Base-by-base conservation (phyloP, 2,113 vertebrate species). In the Tragelaphus scriptus region DNA sequence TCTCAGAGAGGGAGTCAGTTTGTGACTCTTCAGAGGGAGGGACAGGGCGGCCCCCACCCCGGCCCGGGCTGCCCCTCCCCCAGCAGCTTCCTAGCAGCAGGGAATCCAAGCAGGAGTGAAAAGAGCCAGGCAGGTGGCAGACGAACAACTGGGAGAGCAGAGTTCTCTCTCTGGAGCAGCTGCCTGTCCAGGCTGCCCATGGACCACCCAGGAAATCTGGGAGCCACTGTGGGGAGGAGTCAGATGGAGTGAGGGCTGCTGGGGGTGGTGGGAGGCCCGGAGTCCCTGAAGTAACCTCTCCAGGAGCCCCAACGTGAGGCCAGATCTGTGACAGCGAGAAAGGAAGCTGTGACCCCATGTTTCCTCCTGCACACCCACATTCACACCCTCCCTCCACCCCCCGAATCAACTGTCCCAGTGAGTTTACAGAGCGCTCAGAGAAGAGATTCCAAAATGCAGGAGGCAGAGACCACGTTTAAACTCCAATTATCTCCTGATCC, bases 171-270 rank as follows among this genome's bases (percentile, higher is more conserved):
- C 94, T 85, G 96, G 98, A 98, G 97, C 97, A 97, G 96, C 98
- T 92, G 97, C 96, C 98, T 98, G 98, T 99, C 98, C 99, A 98
- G 96, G 98, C 98, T 97, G 97, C 98, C 99, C 98, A 98, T 98
- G 98, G 99, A 99, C 99, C 99, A 99, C 98, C 98, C 99, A 99
- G 98, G 98, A 98, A 99, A 99, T 94, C 98, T 98, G 98, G 97
- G 98, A 98, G 98, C 97, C 98, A 98, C 98, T 97, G 97, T 84
- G 98, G 95, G 63, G 94, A 98, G 98, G 97, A 97, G 98, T 97
- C 98, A 98, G 98, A 97, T 93, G 36, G 75, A 75, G 79, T 51
- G 95, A 53, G 49, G 47, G 96, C 14, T 8, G 10, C n/a, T 21
- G 17, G 80, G 95, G 87, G 86, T 81, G 97, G 44, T 93, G 53